Base-by-base conservation (phyloP, 2,888 invertebrate genomes). In the Sesia apiformis region DNA sequence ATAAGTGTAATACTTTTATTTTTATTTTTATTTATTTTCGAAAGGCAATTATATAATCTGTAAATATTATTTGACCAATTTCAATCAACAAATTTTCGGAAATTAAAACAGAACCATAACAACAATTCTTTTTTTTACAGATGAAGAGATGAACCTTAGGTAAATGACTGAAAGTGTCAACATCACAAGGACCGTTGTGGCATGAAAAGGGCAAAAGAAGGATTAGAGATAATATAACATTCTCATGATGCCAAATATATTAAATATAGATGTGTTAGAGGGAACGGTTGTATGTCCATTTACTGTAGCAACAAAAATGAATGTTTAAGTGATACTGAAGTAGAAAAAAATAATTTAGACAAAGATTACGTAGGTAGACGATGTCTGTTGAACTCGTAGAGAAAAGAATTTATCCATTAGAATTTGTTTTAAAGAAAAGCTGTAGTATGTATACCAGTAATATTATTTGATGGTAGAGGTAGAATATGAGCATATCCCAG, bases 221-320 rank as follows among this genome's bases (percentile, higher is more conserved):
- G 23, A 23, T 23, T 23, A 23, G 23, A 23, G 23, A 23, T 46
- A 23, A 23, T 46, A 23, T 7, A 38, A 3, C 38, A 38, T 4
- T 83, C 85, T 85, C 84, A 63, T 61, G 82, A 81, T 86, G 88
- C 88, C 88, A 88, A 88, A 77, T 63, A 60, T 67, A 67, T 57
- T 65, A 64, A 78, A 77, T 69, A 69, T 78, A 74, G 70, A 80
- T 69, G 74, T 74, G 78, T 72, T 81, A 82, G 76, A 69, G 65
- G 59, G 60, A 76, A 76, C 72, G 78, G 83, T 83, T 86, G 77
- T 84, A 81, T 85, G 88, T 88, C 88, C 88, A 88, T 87, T 86
- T 88, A 88, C 77, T 76, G 84, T 88, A 88, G 88, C 58, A 63
- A 63, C 66, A 72, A 72, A 54, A 59, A 58, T 73, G 69, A 70